Evolutionary conservation across 2,797 vertebrate genomes (phyloP).

Genomic region (Parauchenoglanis punctatus): DNA sequence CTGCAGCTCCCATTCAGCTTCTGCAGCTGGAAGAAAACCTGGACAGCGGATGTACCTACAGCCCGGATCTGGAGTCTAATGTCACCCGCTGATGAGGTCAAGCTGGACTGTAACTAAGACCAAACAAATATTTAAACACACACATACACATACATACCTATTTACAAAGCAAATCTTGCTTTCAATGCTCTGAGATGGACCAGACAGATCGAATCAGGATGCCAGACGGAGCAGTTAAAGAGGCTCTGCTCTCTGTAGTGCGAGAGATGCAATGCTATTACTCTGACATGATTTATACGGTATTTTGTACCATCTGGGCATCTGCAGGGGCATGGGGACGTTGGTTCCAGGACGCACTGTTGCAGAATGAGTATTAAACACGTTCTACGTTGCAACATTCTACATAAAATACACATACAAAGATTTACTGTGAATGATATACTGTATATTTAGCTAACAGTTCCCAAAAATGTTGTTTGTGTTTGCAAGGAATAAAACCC

Average conservation of each 20-base stretch:
- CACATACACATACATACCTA: neutral
- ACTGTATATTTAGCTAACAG: neutral
- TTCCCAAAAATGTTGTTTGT: no score
- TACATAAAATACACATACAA: neutral
- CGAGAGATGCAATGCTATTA: neutral
- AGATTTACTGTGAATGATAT: neutral
- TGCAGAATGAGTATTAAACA: neutral
- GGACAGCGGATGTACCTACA: constrained; percentile 7
- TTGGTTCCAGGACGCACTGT: neutral
- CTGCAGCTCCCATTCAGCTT: constrained; percentile 28
- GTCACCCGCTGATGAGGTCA: neutral
- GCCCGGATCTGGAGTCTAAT: constrained; percentile 29
- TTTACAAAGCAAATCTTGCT: neutral
- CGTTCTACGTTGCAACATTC: neutral
- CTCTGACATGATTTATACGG: neutral
- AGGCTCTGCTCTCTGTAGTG: neutral
- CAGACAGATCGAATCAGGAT: constrained; percentile 31
- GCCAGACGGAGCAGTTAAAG: neutral
- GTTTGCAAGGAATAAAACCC: no score
- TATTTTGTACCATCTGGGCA: neutral
- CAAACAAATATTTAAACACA: constrained; percentile 4
- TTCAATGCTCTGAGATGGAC: neutral
- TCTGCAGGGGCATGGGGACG: neutral
- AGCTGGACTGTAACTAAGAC: constrained; percentile 3
- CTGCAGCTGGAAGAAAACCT: constrained; percentile 40